Evolutionary conservation across 2,113 vertebrate genomes (phyloP), one percentile per base, ranked within the genome.

Genomic region (Poeciliopsis occidentalis): DNA sequence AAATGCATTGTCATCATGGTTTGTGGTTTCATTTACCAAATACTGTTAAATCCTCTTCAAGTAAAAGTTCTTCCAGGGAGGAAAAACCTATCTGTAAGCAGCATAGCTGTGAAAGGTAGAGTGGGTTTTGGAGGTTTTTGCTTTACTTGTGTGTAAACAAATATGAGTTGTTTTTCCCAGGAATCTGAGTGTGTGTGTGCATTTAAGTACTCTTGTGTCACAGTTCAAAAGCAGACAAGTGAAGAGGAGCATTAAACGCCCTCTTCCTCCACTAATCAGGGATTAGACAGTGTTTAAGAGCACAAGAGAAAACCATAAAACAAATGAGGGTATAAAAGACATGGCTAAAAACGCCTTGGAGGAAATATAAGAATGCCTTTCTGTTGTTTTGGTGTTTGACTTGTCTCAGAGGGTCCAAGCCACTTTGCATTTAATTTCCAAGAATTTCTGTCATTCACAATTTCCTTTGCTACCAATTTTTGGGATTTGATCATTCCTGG

Each of bases 281-380:
- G 87, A 91, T 91, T 91, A 92, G 86, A 86, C 79, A 54, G 77
- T 85, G 75, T 84, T 89, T 92, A 92, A 91, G 80, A 91, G 86
- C 81, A 87, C 76, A 83, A 88, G 76, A 80, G 76, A 89, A 77
- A 85, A 78, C 61, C 70, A 78, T 73, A 84, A 88, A 90, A 87
- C 84, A 86, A 91, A 87, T 80, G 64, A 87, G 76, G 76, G 84
- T 69, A 57, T 69, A 60, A 75, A 79, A 69, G 76, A 84, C 86
- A 83, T 32, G 22, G 67, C 74, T 71, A 71, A 84, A 85, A 86
- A 81, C 10, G 41, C 69, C 79, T 75, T 60, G 75, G 69, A 77
- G 73, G 39, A 73, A 77, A 79, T 65, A 3, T 69, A 83, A 75
- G 67, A 81, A 82, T 75, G 74, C 27, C 69, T 77, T 63, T 61